A percentile compares a stretch with the other conserved stretches of the same genome.
phyloP scores from a whole-genome alignment of 2,888 invertebrate species.

The Gymnocheta viridis region DNA sequence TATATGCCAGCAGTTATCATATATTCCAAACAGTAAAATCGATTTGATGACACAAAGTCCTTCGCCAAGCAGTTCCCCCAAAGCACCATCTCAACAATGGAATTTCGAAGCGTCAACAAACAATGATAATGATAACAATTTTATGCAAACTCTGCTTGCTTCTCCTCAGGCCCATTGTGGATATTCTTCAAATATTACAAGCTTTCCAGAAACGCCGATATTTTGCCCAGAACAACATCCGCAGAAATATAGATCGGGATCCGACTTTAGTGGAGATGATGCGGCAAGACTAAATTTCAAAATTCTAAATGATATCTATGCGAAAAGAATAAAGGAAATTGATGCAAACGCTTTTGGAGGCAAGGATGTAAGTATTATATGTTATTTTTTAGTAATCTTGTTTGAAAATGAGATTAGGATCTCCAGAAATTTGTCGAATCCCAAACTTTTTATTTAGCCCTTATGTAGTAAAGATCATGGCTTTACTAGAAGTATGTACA shows the following conservation, averaged over 20 bases:
- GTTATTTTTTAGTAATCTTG: too few species aligned
- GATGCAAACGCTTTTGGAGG: constrained; percentile 83
- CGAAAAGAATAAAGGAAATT: constrained; percentile 84
- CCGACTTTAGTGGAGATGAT: constrained; percentile 62
- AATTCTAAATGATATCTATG: constrained; percentile 85
- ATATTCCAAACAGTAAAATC: neutral
- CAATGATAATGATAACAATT: neutral
- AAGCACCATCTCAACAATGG: neutral
- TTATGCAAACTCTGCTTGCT: neutral
- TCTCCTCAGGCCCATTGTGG: neutral
- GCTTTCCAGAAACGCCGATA: neutral
- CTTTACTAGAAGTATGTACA: too few species aligned
- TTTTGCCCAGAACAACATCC: constrained; percentile 12
- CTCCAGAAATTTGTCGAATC: too few species aligned
- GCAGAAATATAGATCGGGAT: constrained; percentile 38
- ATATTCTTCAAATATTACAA: neutral
- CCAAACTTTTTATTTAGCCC: too few species aligned
- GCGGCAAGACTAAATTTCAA: constrained; percentile 80
- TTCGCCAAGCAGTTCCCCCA: constrained; percentile 15
- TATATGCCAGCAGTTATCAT: neutral
- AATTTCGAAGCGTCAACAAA: neutral
- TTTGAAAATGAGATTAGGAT: too few species aligned
- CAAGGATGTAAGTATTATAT: constrained; percentile 72
- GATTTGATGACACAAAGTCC: constrained; percentile 13
- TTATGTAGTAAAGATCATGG: too few species aligned